Base-by-base conservation (phyloP, 2,888 invertebrate genomes). In the Allophyes oxyacanthae region DNA sequence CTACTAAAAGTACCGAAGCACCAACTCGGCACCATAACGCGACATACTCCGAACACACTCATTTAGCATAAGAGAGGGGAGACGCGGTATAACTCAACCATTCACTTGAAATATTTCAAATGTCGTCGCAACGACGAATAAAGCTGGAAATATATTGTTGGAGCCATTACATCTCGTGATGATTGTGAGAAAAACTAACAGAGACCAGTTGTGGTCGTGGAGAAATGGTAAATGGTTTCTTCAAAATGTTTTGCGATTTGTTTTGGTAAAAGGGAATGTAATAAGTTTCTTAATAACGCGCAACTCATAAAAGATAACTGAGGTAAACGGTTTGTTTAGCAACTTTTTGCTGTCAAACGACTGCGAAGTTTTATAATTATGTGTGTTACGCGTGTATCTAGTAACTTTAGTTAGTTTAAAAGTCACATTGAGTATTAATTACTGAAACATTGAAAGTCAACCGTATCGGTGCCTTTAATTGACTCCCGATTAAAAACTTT, bases 71-170 rank as follows among this genome's bases (percentile, higher is more conserved):
- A 36, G 53, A 48, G 37, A 44, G 42, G 50, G 50, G 58, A 64
- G 65, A 55, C 52, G 46, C 34, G 67, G 56, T 43, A 58, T 76
- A 71, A 66, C 64, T 75, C 72, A 64, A 62, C 58, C 46, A 50
- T 20, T 28, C 59, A 28, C 64, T 56, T 64, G 62, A 69, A 72
- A 76, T 74, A 76, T 76, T 76, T 65, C 59, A 44, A 64, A 57
- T 61, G 69, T 66, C 65, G 28, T 28, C 37, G 52, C 36, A 13
- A 26, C 58, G 45, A 15, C 43, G 61, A 60, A 50, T 65, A 67
- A 68, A 70, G 60, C 64, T 49, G 57, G 54, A 52, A 64, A 77
- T 71, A 74, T 64, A 71, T 72, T 65, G 63, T 59, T 60, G 62
- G 42, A 37, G 38, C 62, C 55, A 71, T 76, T 70, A 64, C 57